These are phyloP conservation scores for Perizoma flavofasciatum DNA, from an alignment of 2,888 invertebrate species.

Conservation along the genomic window DNA sequence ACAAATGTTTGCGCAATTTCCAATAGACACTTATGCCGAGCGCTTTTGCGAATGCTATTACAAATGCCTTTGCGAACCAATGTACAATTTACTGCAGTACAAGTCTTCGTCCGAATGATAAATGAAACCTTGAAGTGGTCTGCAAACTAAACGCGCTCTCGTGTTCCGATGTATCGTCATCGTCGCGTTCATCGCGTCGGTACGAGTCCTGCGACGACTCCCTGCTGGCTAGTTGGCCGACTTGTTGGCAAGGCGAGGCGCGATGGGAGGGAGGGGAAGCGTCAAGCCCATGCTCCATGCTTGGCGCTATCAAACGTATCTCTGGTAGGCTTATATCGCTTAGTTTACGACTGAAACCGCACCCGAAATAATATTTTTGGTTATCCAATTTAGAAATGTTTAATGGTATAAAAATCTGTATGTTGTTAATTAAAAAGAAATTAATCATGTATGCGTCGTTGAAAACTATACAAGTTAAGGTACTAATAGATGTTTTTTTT, in stretches of 20 bases:
- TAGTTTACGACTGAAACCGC: slow-evolving; percentile 85
- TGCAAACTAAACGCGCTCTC: slow-evolving; percentile 82
- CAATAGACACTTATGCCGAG: no score
- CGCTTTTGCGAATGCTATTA: no score
- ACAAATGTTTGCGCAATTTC: no score
- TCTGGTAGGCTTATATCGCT: slow-evolving; percentile 91
- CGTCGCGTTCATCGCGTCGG: slow-evolving; percentile 49
- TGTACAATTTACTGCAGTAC: slow-evolving; percentile 30
- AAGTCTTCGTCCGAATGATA: slow-evolving; percentile 29
- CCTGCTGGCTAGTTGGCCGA: slow-evolving; percentile 31
- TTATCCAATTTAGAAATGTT: neutral
- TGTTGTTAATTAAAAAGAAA: no score
- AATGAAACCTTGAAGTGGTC: slow-evolving; percentile 70
- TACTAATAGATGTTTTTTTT: no score
- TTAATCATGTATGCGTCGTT: no score
- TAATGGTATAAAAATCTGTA: neutral
- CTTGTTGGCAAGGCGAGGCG: slow-evolving; percentile 34
- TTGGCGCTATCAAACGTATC: slow-evolving; percentile 92
- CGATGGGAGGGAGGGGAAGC: slow-evolving; percentile 50
- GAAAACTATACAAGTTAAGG: no score
- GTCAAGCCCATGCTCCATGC: slow-evolving; percentile 91
- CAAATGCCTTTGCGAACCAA: no score
- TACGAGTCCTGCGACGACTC: slow-evolving; percentile 34
- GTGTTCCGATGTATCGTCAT: slow-evolving; percentile 75
- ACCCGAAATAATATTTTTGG: slow-evolving; percentile 5